These are phyloP conservation scores for Eurois occulta DNA, from an alignment of 2,888 invertebrate species.

Conservation along the genomic window DNA sequence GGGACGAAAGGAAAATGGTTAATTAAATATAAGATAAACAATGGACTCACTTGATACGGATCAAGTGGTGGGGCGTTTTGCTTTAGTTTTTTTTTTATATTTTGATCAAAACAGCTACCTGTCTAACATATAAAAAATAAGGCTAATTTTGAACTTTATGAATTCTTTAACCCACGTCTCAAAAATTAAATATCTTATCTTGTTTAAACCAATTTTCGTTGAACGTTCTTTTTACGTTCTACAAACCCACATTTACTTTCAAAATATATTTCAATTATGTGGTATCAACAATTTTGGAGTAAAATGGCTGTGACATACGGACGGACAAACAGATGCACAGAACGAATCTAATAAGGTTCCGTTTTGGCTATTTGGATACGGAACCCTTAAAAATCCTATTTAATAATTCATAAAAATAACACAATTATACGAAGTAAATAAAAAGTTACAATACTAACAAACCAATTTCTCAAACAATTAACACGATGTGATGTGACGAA, in stretches of 20 bases:
- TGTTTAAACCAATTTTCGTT: no score
- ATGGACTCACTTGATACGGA: neutral
- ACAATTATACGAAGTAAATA: neutral
- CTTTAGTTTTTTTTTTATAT: neutral
- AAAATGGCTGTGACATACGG: neutral
- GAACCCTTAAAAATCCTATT: neutral
- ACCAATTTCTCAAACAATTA: conserved; percentile 60
- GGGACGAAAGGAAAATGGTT: neutral
- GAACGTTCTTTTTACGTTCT: no score
- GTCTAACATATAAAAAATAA: neutral
- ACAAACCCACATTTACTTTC: no score
- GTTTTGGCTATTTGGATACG: neutral
- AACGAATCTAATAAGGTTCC: neutral
- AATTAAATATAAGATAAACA: conserved; percentile 32
- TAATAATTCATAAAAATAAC: neutral
- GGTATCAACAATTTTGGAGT: neutral
- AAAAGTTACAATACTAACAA: conserved; percentile 47
- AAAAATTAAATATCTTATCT: neutral
- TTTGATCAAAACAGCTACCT: neutral
- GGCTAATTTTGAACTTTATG: neutral
- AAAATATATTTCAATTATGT: no score
- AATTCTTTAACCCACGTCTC: no score
- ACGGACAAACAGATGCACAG: neutral
- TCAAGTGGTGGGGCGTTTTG: neutral
- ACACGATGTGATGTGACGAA: conserved; percentile 63